A percentile compares a stretch with the other conserved stretches of the same genome.
phyloP scores from a whole-genome alignment of 1,140 invertebrate species.

The Ruditapes philippinarum region DNA sequence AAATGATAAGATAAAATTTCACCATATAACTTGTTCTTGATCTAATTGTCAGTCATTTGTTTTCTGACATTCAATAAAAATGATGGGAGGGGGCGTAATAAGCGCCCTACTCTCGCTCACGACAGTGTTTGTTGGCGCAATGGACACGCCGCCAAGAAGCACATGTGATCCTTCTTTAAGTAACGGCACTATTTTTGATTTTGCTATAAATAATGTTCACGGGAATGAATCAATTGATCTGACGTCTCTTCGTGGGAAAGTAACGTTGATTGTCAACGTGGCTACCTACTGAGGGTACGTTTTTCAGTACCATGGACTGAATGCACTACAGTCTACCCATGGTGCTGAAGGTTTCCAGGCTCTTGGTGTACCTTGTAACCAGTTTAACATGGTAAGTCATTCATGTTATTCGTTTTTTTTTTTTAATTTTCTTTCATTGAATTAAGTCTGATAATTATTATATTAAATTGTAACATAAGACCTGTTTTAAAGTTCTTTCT shows the following conservation, averaged over 20 bases:
- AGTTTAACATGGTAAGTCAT: constrained; percentile 87
- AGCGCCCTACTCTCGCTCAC: constrained; percentile 41
- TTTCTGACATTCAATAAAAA: too few species aligned
- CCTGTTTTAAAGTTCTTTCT: too few species aligned
- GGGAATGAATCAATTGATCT: constrained; percentile 61
- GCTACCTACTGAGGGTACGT: constrained; percentile 87
- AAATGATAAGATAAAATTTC: too few species aligned
- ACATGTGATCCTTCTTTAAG: constrained; percentile 2
- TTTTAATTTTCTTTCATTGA: too few species aligned
- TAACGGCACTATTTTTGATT: constrained; percentile 70
- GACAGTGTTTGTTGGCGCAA: not conserved
- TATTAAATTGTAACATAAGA: too few species aligned
- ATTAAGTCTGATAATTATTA: too few species aligned
- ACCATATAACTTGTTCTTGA: too few species aligned
- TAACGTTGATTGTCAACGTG: constrained; percentile 88
- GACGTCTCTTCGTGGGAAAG: constrained; percentile 77
- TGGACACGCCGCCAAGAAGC: constrained; percentile 10
- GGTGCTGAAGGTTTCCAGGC: constrained; percentile 84
- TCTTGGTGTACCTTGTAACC: constrained; percentile 89
- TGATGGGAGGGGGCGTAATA: constrained; percentile 25
- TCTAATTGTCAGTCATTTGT: too few species aligned
- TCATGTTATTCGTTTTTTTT: too few species aligned
- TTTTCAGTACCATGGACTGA: constrained; percentile 84
- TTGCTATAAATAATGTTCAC: constrained; percentile 60
- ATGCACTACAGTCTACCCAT: constrained; percentile 79